phyloP scores from a whole-genome alignment of 2,888 invertebrate species.

The Xylocampa areola region DNA sequence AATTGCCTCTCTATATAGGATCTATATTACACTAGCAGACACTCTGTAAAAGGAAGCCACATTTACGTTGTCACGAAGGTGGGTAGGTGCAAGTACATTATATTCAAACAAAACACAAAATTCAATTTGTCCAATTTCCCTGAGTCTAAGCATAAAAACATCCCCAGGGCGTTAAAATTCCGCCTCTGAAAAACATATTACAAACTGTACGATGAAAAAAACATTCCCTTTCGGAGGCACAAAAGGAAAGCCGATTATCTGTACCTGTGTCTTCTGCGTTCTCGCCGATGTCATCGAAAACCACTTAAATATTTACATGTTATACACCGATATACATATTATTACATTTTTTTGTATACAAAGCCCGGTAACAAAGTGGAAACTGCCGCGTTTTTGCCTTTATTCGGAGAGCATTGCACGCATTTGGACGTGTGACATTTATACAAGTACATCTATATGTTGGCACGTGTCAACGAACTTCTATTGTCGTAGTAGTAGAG shows the following conservation, averaged over 20 bases:
- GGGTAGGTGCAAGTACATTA: slow-evolving; percentile 40
- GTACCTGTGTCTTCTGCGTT: slow-evolving; percentile 56
- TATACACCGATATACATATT: slow-evolving; percentile 38
- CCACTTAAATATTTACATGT: slow-evolving; percentile 60
- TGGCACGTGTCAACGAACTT: slow-evolving; percentile 19
- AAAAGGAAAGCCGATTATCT: slow-evolving; percentile 73
- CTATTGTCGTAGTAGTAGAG: not conserved
- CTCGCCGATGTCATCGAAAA: slow-evolving; percentile 56
- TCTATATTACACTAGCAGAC: slow-evolving; percentile 23
- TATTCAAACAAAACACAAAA: slow-evolving; percentile 71
- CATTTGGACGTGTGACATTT: slow-evolving; percentile 6
- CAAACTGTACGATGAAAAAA: slow-evolving; percentile 67
- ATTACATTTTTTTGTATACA: slow-evolving; percentile 30
- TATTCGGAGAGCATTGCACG: slow-evolving; percentile 6
- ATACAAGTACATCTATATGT: not conserved
- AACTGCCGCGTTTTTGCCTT: slow-evolving; percentile 16
- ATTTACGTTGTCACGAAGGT: slow-evolving; percentile 18
- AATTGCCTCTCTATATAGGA: slow-evolving; percentile 31
- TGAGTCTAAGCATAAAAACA: slow-evolving; percentile 70
- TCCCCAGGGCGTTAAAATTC: slow-evolving; percentile 68
- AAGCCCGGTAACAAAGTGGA: slow-evolving; percentile 22
- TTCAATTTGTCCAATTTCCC: slow-evolving; percentile 73
- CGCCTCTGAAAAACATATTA: slow-evolving; percentile 69
- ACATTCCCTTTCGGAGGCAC: slow-evolving; percentile 57
- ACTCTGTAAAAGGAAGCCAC: slow-evolving; percentile 15